phyloP scores from a whole-genome alignment of 2,113 vertebrate species.

The Pao palembangensis region DNA sequence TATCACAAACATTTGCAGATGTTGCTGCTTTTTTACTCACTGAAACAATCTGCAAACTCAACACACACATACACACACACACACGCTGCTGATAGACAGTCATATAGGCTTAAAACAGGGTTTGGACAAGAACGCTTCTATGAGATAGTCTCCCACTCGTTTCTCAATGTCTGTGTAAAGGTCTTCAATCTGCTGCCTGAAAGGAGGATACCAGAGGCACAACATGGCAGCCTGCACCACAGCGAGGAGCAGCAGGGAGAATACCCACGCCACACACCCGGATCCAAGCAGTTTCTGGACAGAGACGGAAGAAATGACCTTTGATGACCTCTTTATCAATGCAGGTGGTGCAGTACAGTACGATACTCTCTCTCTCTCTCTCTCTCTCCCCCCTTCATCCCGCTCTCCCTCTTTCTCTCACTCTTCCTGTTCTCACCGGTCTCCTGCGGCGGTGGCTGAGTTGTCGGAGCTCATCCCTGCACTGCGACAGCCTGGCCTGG shows the following conservation, averaged over 20 bases:
- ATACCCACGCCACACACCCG: conserved; percentile 46
- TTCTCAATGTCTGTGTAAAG: conserved; percentile 62
- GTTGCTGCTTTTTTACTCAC: background rate
- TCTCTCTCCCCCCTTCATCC: background rate
- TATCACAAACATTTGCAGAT: background rate
- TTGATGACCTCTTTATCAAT: background rate
- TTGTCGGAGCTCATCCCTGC: conserved; percentile 78
- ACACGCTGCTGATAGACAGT: conserved; percentile 22
- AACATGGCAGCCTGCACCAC: conserved; percentile 35
- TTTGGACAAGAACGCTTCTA: conserved; percentile 55
- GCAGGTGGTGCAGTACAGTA: background rate
- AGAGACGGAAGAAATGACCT: conserved; percentile 7
- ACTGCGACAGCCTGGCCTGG: conserved; percentile 79
- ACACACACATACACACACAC: background rate
- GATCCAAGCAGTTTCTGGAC: conserved; percentile 40
- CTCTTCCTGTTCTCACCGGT: conserved; percentile 31
- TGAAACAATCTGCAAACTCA: conserved; percentile 1
- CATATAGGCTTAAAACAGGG: conserved; percentile 73
- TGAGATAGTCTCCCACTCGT: conserved; percentile 65
- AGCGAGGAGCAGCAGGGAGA: conserved; percentile 44
- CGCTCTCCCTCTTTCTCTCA: conserved; percentile 2
- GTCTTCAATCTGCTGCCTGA: conserved; percentile 64
- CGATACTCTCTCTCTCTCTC: no score
- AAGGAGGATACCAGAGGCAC: conserved; percentile 66
- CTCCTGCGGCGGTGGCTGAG: conserved; percentile 54